phyloP scores from a whole-genome alignment of 2,888 invertebrate species.

The Ecdyonurus torrentis region DNA sequence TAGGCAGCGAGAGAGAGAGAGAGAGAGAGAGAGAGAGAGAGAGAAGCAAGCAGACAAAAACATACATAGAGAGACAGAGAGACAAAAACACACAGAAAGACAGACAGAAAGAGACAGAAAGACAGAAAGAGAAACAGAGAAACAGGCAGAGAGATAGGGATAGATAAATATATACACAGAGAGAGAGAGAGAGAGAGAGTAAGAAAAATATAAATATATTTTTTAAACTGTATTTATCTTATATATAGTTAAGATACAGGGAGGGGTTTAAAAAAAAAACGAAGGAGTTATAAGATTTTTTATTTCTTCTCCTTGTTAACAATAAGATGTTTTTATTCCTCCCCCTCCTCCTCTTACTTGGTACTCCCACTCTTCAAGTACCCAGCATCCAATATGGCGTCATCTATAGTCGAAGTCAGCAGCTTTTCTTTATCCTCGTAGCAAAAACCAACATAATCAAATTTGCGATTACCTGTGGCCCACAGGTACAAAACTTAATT shows the following conservation, averaged over 20 bases:
- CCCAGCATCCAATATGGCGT: background rate
- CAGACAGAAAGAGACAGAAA: no score
- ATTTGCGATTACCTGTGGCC: no score
- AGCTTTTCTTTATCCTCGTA: no score
- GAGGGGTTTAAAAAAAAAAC: background rate
- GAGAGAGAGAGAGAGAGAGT: background rate
- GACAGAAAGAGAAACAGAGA: background rate
- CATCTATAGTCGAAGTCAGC: background rate
- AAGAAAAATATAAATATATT: background rate
- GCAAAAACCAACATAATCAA: no score
- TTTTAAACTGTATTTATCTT: background rate
- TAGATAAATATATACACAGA: no score
- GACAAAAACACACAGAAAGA: no score
- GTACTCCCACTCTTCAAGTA: background rate
- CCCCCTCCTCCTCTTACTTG: background rate
- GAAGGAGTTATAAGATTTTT: no score
- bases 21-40: no score
- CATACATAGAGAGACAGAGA: no score
- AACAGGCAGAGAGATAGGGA: background rate
- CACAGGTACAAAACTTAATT: no score
- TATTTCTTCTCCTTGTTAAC: background rate
- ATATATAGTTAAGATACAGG: background rate
- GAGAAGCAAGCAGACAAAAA: no score
- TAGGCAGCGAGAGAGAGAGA: no score
- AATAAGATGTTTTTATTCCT: background rate